Percentiles rank a stretch among this genome's conserved stretches.
phyloP scores from a whole-genome alignment of 1,140 invertebrate genomes.

The Drosophila bocki region DNA sequence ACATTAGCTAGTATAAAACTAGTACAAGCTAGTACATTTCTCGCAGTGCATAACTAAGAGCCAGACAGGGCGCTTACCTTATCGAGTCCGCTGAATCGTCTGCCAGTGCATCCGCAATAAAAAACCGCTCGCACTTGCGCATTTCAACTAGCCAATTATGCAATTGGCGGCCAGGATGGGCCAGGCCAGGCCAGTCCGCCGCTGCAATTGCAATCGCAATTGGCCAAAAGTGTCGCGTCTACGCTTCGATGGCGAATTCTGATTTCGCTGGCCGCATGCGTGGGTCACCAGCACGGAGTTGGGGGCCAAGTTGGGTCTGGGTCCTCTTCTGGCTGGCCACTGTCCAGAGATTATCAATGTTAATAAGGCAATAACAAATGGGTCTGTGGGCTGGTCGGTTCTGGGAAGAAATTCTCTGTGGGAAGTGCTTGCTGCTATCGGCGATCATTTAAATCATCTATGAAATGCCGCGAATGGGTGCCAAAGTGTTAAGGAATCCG shows the following conservation, averaged over 20 bases:
- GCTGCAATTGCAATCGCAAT: slow-evolving; percentile 50
- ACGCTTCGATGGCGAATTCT: slow-evolving; percentile 61
- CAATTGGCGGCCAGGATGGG: slow-evolving; percentile 49
- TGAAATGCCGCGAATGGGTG: slow-evolving; percentile 52
- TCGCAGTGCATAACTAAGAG: slow-evolving; percentile 18
- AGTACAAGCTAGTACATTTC: not conserved
- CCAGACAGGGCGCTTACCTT: slow-evolving; percentile 63
- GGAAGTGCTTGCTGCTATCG: slow-evolving; percentile 42
- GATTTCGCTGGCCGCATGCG: slow-evolving; percentile 52
- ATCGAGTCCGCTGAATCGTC: slow-evolving; percentile 68
- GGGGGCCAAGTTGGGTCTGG: slow-evolving; percentile 4
- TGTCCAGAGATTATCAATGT: slow-evolving; percentile 80
- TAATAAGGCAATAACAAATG: slow-evolving; percentile 76
- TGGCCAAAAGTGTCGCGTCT: slow-evolving; percentile 76
- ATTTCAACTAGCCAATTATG: slow-evolving; percentile 77
- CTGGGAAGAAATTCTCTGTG: slow-evolving; percentile 41
- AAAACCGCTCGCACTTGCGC: slow-evolving; percentile 68
- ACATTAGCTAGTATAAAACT: not conserved
- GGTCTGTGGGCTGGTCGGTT: slow-evolving; percentile 36
- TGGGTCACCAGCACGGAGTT: slow-evolving; percentile 52
- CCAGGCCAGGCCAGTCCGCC: not conserved
- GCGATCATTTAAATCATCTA: slow-evolving; percentile 66
- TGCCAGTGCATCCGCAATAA: slow-evolving; percentile 79
- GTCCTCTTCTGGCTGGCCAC: slow-evolving; percentile 55
- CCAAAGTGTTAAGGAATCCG: slow-evolving; percentile 14